phyloP scores from a whole-genome alignment of 2,888 invertebrate species.

The Eueremaeus valkanovi region DNA sequence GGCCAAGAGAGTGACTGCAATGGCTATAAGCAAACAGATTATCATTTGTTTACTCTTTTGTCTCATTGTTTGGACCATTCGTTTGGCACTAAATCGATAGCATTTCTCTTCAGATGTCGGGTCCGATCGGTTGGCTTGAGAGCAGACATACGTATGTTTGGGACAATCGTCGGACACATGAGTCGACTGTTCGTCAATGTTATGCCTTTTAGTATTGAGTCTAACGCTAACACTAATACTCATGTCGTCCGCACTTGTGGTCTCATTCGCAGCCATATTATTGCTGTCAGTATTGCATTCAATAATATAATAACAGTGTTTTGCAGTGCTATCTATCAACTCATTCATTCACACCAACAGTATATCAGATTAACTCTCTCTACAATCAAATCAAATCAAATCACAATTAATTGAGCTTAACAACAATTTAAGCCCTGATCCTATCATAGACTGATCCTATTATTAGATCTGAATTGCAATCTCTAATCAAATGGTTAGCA shows the following conservation, averaged over 20 bases:
- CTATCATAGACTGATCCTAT: too few relatives aligned
- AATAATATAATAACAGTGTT: neutral
- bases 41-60: conserved; percentile 1
- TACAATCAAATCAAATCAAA: too few relatives aligned
- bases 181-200: neutral
- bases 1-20: neutral
- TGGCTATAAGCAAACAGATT: conserved; percentile 1
- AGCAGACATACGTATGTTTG: neutral
- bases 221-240: conserved; percentile 22
- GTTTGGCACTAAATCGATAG: neutral
- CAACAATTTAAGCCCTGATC: too few relatives aligned
- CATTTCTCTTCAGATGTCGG: neutral
- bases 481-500: too few relatives aligned
- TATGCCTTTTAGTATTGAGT: neutral
- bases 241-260: neutral
- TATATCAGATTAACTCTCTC: too few relatives aligned
- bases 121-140: neutral
- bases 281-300: too few relatives aligned
- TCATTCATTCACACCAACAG: too few relatives aligned
- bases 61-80: neutral
- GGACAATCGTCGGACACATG: neutral
- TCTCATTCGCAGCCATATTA: conserved; percentile 25
- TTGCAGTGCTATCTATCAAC: neutral
- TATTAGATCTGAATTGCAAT: too few relatives aligned
- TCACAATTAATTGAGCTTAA: too few relatives aligned